Conservation (phyloP, 2,797 vertebrate species). For the Parauchenoglanis ngamensis region DNA sequence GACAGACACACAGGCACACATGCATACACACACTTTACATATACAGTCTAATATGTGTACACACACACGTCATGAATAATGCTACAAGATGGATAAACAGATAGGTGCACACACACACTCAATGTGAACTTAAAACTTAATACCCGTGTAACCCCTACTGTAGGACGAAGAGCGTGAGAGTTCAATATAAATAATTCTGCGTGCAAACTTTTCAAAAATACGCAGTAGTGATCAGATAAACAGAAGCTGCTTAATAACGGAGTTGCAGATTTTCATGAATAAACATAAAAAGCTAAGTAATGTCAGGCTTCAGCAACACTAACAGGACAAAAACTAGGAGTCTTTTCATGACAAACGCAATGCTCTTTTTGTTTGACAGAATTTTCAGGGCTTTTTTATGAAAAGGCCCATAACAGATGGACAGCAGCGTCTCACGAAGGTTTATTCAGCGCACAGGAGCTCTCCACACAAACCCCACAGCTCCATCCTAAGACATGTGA, state of each 20-base stretch:
- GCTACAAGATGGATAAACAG: neutral
- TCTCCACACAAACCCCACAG: conserved; percentile 6
- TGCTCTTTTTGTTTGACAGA: neutral
- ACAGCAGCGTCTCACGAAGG: neutral
- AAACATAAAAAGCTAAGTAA: neutral
- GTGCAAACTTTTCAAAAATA: too few relatives aligned
- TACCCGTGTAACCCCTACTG: too few relatives aligned
- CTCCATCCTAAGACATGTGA: neutral
- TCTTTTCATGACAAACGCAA: neutral
- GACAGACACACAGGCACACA: conserved; percentile 17
- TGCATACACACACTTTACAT: neutral
- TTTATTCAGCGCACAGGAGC: neutral
- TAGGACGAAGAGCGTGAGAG: too few relatives aligned
- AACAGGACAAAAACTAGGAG: neutral
- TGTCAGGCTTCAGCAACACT: neutral
- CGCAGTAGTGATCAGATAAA: neutral
- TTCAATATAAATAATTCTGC: too few relatives aligned
- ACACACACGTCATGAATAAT: neutral
- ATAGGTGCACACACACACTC: too few relatives aligned
- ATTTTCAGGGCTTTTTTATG: neutral
- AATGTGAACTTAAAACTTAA: too few relatives aligned
- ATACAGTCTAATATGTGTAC: neutral
- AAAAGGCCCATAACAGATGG: neutral
- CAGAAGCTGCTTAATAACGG: neutral
- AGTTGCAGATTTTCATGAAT: neutral